phyloP scores from a whole-genome alignment of 2,113 vertebrate genomes.

The Muntiacus reevesi region DNA sequence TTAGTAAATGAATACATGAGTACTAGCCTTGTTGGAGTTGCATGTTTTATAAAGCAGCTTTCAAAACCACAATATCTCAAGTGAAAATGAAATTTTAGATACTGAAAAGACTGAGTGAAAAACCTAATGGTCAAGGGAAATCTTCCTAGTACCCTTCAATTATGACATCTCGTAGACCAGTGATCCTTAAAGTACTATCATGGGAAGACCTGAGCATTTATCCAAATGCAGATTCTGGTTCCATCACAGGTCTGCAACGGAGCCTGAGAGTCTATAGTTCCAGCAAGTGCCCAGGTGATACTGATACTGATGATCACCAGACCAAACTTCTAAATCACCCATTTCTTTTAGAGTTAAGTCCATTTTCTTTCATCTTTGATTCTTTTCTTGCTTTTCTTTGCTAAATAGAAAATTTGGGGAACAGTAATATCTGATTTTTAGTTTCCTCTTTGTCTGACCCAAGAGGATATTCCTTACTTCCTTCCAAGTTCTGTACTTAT shows the following conservation, averaged over 20 bases:
- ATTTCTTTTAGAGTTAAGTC: background rate
- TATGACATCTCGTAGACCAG: background rate
- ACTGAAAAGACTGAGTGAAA: background rate
- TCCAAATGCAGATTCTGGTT: background rate
- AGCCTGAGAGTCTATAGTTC: background rate
- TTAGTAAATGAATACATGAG: background rate
- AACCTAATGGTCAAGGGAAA: background rate
- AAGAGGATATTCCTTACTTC: background rate
- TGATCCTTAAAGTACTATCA: background rate
- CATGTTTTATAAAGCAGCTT: background rate
- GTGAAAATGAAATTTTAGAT: background rate
- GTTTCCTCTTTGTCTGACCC: background rate
- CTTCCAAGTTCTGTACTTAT: background rate
- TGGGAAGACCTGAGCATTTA: background rate
- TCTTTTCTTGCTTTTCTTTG: background rate
- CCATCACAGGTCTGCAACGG: background rate
- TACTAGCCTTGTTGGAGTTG: background rate
- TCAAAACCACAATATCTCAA: background rate
- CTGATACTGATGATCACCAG: background rate
- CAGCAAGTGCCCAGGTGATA: background rate
- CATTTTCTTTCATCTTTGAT: background rate
- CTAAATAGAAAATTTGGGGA: background rate
- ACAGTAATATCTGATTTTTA: background rate
- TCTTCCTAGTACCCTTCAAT: background rate
- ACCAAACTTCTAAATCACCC: background rate